These are phyloP conservation scores for Paralvinella palmiformis DNA, from an alignment of 1,140 invertebrate species.

Conservation along the genomic window DNA sequence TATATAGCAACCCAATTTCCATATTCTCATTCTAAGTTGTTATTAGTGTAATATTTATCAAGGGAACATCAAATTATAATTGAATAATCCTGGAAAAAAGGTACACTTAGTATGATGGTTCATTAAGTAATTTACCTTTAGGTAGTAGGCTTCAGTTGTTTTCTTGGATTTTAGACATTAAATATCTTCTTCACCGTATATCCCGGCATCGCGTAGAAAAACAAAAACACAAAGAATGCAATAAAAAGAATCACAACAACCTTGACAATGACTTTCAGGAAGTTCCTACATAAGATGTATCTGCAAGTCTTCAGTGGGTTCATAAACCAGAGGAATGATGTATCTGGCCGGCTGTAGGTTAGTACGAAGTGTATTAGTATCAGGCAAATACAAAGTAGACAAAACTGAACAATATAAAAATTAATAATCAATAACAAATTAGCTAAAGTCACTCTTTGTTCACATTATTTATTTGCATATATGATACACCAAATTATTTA, in stretches of 20 bases:
- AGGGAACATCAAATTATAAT: too few species aligned
- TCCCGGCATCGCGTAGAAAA: conserved; percentile 18
- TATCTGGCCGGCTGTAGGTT: conserved; percentile 22
- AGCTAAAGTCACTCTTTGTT: not conserved
- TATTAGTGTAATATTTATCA: too few species aligned
- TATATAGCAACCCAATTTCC: too few species aligned
- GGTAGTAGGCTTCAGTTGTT: too few species aligned
- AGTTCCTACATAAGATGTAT: conserved; percentile 23
- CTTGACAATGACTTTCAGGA: conserved; percentile 20
- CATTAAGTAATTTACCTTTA: too few species aligned
- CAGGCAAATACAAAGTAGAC: not conserved
- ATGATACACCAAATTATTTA: not conserved
- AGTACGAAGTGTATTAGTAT: too few species aligned
- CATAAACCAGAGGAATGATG: conserved; percentile 25
- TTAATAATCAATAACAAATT: not conserved
- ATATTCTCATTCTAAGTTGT: too few species aligned
- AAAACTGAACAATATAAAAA: not conserved
- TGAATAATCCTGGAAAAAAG: too few species aligned
- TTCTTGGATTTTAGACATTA: not conserved
- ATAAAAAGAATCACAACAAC: conserved; percentile 12
- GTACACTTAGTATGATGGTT: too few species aligned
- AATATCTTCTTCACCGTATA: not conserved
- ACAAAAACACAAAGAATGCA: conserved; percentile 12
- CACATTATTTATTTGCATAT: not conserved
- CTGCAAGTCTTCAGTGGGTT: conserved; percentile 20